These are phyloP conservation scores for Kuschelorhynchus macadamiae DNA, from an alignment of 2,888 invertebrate genomes.

Conservation along the genomic window DNA sequence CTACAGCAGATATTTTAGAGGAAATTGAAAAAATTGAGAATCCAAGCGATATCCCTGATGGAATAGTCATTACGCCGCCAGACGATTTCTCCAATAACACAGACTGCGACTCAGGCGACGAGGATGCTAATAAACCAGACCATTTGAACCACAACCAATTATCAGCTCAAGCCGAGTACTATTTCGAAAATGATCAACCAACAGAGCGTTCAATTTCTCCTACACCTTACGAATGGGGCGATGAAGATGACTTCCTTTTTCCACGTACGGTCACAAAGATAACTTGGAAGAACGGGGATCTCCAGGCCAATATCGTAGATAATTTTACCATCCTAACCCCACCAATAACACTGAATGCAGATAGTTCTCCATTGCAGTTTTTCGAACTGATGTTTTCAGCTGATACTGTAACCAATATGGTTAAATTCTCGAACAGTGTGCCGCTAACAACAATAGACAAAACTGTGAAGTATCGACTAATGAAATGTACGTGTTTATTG, in stretches of 20 bases:
- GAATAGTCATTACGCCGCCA: too few relatives aligned
- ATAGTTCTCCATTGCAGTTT: constrained; percentile 1
- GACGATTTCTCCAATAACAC: too few relatives aligned
- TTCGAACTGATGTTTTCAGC: not conserved
- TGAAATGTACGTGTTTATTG: constrained; percentile 5
- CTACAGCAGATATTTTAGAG: too few relatives aligned
- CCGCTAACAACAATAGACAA: constrained; percentile 4
- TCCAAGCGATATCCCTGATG: too few relatives aligned
- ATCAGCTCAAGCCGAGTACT: constrained; percentile 9
- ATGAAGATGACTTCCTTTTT: constrained; percentile 2
- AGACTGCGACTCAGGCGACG: too few relatives aligned
- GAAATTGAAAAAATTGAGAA: too few relatives aligned
- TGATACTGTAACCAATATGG: not conserved
- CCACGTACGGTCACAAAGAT: not conserved
- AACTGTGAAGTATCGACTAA: not conserved
- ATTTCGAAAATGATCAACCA: constrained; percentile 10
- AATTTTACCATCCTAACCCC: not conserved
- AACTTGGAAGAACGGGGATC: constrained; percentile 11
- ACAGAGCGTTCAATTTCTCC: not conserved
- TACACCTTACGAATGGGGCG: constrained; percentile 2
- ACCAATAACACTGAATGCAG: constrained; percentile 10
- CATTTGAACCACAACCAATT: too few relatives aligned
- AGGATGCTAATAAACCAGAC: too few relatives aligned
- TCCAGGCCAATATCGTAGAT: not conserved
- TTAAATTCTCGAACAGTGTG: not conserved